phyloP scores from a whole-genome alignment of 1,140 invertebrate species.

The Drosophila miranda region DNA sequence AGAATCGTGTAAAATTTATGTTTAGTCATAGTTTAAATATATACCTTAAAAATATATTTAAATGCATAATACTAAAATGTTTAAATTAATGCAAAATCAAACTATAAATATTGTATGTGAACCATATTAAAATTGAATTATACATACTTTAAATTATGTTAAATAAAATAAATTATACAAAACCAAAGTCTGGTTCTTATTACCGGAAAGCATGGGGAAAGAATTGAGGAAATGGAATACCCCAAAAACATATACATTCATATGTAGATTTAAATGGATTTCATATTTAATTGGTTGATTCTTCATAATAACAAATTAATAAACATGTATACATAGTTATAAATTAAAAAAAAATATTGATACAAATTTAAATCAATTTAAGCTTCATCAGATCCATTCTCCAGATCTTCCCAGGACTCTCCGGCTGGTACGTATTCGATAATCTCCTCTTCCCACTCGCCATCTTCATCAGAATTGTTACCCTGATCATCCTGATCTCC shows the following conservation, averaged over 20 bases:
- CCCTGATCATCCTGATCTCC: conserved; percentile 1
- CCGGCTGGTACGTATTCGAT: not conserved
- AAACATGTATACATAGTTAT: too few relatives aligned
- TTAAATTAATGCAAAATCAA: conserved; percentile 63
- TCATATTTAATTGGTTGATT: not conserved
- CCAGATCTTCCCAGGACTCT: not conserved
- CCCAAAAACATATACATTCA: too few relatives aligned
- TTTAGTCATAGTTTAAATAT: conserved; percentile 81
- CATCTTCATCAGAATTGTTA: not conserved
- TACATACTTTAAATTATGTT: conserved; percentile 79
- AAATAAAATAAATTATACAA: conserved; percentile 81
- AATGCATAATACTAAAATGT: conserved; percentile 75
- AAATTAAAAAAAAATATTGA: not conserved
- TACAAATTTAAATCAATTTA: conserved; percentile 1
- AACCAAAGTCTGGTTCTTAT: not conserved
- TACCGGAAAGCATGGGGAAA: too few relatives aligned
- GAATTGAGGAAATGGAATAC: not conserved
- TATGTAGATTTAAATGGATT: too few relatives aligned
- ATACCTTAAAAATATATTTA: conserved; percentile 73
- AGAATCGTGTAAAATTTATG: conserved; percentile 71
- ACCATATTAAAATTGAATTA: conserved; percentile 78
- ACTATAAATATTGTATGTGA: conserved; percentile 79
- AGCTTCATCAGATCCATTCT: conserved; percentile 22
- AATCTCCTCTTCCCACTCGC: not conserved
- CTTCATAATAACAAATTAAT: conserved; percentile 26